A percentile compares a stretch with the other conserved stretches of the same genome.
Evolutionary conservation across 2,797 vertebrate genomes (phyloP).

Genomic region (Hydrophis major): DNA sequence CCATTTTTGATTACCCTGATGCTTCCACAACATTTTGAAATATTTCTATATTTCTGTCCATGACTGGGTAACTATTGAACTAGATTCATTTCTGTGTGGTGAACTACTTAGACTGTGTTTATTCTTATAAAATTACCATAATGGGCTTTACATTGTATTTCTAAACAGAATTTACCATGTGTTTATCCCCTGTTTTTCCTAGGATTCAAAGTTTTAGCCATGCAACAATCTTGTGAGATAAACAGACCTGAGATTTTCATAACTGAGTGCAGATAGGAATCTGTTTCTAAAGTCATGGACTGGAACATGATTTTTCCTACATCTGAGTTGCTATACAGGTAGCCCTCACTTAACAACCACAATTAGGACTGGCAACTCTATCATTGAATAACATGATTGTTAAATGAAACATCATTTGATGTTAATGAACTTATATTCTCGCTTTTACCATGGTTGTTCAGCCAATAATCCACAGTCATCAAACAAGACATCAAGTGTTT

Average conservation of each 20-base stretch:
- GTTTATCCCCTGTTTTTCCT: neutral
- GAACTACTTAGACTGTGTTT: neutral
- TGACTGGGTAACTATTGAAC: neutral
- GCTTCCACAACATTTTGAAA: neutral
- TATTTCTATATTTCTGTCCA: neutral
- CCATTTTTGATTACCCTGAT: neutral
- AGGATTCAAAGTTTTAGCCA: neutral
- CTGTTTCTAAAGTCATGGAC: neutral
- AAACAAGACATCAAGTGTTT: neutral
- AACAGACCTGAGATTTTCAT: neutral
- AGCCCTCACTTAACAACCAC: neutral
- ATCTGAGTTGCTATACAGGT: neutral
- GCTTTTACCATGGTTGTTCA: neutral
- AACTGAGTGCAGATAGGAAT: neutral
- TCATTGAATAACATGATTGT: neutral
- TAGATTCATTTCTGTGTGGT: neutral
- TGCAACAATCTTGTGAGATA: neutral
- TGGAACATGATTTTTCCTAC: neutral
- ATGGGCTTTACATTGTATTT: too few species aligned
- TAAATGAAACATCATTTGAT: neutral
- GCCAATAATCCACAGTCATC: neutral
- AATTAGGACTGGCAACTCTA: neutral
- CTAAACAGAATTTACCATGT: neutral
- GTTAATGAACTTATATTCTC: neutral
- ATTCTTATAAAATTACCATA: neutral